Percentiles rank a stretch among this genome's conserved stretches.
Evolutionary conservation across 2,797 vertebrate genomes (phyloP).

Genomic region (Apogon hyalosoma): DNA sequence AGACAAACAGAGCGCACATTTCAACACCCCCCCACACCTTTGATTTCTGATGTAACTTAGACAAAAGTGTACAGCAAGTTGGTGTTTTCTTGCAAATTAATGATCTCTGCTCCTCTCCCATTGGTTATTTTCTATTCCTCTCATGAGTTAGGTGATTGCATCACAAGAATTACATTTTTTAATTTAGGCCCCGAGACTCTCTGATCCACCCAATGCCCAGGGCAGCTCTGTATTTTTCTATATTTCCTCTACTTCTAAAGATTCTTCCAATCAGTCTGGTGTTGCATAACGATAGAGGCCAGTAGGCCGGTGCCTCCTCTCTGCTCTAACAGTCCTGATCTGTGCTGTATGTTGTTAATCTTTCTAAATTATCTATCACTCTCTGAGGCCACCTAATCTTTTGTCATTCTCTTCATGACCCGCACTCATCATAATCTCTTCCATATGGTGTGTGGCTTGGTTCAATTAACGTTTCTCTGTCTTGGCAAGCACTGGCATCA

Average conservation of each 20-base stretch:
- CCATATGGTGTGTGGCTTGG: slow-evolving; percentile 82
- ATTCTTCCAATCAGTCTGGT: slow-evolving; percentile 20
- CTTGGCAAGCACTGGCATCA: slow-evolving; percentile 58
- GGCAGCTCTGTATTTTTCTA: slow-evolving; percentile 27
- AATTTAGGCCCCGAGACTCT: slow-evolving; percentile 47
- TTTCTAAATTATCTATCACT: slow-evolving; percentile 75
- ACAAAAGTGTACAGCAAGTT: slow-evolving; percentile 35
- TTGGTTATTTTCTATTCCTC: slow-evolving; percentile 38
- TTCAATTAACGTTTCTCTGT: slow-evolving; percentile 80
- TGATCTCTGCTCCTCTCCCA: slow-evolving; percentile 34
- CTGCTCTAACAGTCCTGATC: slow-evolving; percentile 48
- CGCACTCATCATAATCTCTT: slow-evolving; percentile 77
- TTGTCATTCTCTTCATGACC: slow-evolving; percentile 74
- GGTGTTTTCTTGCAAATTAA: slow-evolving; percentile 50
- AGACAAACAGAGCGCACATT: slow-evolving; percentile 38
- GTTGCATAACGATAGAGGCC: slow-evolving; percentile 61
- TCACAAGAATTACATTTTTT: slow-evolving; percentile 62
- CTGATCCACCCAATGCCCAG: slow-evolving; percentile 18
- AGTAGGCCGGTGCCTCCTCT: slow-evolving; percentile 44
- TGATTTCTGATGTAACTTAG: slow-evolving; percentile 71
- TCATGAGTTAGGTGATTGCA: slow-evolving; percentile 59
- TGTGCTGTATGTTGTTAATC: slow-evolving; percentile 75
- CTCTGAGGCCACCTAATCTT: slow-evolving; percentile 75
- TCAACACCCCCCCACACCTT: slow-evolving; percentile 35
- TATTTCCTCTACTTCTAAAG: slow-evolving; percentile 49